Conservation (phyloP, 2,113 vertebrate genomes). For the Ammodramus savannarum region DNA sequence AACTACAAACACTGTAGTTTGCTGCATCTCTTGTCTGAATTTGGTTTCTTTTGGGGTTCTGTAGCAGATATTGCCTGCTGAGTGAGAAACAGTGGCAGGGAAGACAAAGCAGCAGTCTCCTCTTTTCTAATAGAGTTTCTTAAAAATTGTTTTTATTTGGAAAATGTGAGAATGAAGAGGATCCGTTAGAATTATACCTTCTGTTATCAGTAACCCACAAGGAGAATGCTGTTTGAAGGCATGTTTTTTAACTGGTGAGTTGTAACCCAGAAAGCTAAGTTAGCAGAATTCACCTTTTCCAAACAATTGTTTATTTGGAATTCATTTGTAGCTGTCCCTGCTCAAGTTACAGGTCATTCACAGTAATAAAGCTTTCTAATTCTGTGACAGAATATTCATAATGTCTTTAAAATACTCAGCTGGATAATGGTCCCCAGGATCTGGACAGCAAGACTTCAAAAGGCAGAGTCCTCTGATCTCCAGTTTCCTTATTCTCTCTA, state of each 20-base stretch:
- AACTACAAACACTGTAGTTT: background rate
- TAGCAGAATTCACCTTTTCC: slow-evolving; percentile 11
- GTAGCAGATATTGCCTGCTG: background rate
- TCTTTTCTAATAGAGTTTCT: background rate
- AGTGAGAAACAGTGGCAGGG: background rate
- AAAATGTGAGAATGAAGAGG: background rate
- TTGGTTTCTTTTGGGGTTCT: background rate
- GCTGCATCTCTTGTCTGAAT: background rate
- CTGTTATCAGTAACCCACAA: background rate
- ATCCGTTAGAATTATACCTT: background rate
- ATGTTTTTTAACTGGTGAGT: background rate
- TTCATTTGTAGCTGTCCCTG: background rate
- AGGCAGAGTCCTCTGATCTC: slow-evolving; percentile 41
- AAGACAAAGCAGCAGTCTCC: background rate
- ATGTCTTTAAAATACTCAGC: slow-evolving; percentile 16
- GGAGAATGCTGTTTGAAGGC: background rate
- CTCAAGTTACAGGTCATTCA: slow-evolving; percentile 5
- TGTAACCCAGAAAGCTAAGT: background rate
- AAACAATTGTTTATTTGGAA: background rate
- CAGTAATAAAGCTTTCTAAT: slow-evolving; percentile 11
- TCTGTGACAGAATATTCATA: slow-evolving; percentile 26
- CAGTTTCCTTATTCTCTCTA: slow-evolving; percentile 44
- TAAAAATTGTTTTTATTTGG: background rate
- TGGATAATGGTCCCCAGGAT: slow-evolving; percentile 21
- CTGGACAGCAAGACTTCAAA: slow-evolving; percentile 46